phyloP scores from a whole-genome alignment of 2,113 vertebrate genomes.

The Notarius lentiginosus region DNA sequence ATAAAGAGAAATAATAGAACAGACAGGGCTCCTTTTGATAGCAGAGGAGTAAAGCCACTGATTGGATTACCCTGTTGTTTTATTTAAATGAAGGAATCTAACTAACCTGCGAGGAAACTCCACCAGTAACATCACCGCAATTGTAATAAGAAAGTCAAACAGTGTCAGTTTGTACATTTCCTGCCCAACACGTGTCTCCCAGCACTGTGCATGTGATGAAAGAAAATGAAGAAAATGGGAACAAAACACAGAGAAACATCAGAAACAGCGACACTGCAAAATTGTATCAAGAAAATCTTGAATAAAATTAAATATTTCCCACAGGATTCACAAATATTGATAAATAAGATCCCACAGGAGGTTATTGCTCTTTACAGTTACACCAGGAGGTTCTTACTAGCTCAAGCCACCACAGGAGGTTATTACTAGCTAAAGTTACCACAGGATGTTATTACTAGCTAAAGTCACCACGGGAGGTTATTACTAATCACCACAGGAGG shows the following conservation, averaged over 20 bases:
- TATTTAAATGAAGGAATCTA: too few relatives aligned
- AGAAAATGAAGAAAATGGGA: neutral
- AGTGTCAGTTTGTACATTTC: slow-evolving; percentile 89
- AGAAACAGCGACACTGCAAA: neutral
- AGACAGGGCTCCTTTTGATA: neutral
- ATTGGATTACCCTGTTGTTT: too few relatives aligned
- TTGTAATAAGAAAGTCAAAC: slow-evolving; percentile 81
- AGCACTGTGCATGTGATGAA: slow-evolving; percentile 74
- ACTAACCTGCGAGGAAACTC: slow-evolving; percentile 84
- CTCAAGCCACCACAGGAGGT: too few relatives aligned
- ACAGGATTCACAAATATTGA: neutral
- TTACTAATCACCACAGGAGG: too few relatives aligned
- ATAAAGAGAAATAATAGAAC: neutral
- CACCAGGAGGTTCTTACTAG: neutral
- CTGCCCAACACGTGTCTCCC: slow-evolving; percentile 87
- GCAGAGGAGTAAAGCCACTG: too few relatives aligned
- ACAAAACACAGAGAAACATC: neutral
- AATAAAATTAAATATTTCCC: neutral
- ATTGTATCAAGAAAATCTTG: neutral
- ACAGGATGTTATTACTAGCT: too few relatives aligned
- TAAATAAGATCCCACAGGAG: neutral
- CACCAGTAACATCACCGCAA: slow-evolving; percentile 72
- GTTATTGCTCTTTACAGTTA: neutral
- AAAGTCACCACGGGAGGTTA: too few relatives aligned
- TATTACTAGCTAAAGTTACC: too few relatives aligned